Conservation (phyloP, 2,797 vertebrate genomes). For the Serranus cabrilla region DNA sequence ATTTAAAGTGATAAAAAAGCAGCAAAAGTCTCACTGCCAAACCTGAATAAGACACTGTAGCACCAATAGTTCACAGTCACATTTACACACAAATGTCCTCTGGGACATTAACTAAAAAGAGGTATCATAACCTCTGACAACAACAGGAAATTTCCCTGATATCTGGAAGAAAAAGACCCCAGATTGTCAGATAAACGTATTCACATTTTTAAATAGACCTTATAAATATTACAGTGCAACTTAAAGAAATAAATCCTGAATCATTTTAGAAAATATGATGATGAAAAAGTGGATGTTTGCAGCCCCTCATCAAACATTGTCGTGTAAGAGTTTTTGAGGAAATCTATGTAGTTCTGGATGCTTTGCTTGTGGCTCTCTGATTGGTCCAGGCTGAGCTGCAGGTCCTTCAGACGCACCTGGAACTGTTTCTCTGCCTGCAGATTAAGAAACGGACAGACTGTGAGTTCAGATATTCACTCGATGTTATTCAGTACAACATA, state of each 20-base stretch:
- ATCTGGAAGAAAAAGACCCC: neutral
- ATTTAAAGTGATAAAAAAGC: neutral
- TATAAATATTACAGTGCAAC: conserved; percentile 25
- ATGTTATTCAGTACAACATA: neutral
- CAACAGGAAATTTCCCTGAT: neutral
- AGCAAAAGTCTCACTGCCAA: neutral
- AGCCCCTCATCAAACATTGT: conserved; percentile 88
- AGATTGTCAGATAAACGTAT: neutral
- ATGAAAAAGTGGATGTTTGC: conserved; percentile 59
- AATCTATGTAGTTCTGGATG: conserved; percentile 91
- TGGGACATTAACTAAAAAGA: conserved; percentile 10
- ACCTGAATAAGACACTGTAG: neutral
- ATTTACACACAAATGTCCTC: no score
- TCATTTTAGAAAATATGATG: conserved; percentile 78
- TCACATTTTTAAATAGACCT: conserved; percentile 5
- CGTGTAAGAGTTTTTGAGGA: conserved; percentile 91
- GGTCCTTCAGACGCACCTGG: conserved; percentile 88
- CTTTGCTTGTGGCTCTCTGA: conserved; percentile 90
- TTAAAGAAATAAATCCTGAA: neutral
- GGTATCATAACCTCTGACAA: conserved; percentile 2
- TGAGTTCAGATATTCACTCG: neutral
- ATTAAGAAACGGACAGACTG: conserved; percentile 9
- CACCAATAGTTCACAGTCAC: conserved; percentile 37
- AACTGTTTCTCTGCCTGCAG: conserved; percentile 86
- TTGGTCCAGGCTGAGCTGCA: conserved; percentile 90